A percentile compares a stretch with the other conserved stretches of the same genome.
Conservation (phyloP, 2,797 vertebrate species). For the Argya squamiceps region DNA sequence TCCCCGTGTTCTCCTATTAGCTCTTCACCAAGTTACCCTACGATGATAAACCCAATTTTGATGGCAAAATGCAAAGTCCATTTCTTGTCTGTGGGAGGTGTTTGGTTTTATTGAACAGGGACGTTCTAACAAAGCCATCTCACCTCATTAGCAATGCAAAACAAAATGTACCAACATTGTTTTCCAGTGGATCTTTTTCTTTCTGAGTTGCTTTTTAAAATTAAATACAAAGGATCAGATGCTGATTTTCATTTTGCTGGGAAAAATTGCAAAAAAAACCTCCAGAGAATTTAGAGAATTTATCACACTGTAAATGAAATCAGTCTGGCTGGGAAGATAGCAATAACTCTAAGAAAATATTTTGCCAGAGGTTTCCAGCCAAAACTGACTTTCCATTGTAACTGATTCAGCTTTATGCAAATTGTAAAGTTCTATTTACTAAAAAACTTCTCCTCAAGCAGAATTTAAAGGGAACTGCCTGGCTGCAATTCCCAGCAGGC, state of each 20-base stretch:
- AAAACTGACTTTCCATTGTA: neutral
- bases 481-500: neutral
- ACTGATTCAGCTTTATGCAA: constrained; percentile 24
- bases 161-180: neutral
- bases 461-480: neutral
- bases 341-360: neutral
- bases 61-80: neutral
- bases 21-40: neutral
- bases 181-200: neutral
- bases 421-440: neutral
- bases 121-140: neutral
- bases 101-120: neutral
- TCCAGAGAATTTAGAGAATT: neutral
- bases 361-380: neutral
- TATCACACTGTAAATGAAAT: neutral
- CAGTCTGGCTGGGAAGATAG: neutral
- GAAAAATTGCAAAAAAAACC: neutral
- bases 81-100: neutral
- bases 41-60: neutral
- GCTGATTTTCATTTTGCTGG: neutral
- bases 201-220: neutral
- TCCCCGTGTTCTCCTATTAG: neutral
- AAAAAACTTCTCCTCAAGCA: neutral
- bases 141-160: neutral
- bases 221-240: neutral